Percentiles rank a stretch among this genome's conserved stretches.
These are phyloP conservation scores for Mohoua ochrocephala DNA, from an alignment of 2,113 vertebrate genomes.

Conservation along the genomic window DNA sequence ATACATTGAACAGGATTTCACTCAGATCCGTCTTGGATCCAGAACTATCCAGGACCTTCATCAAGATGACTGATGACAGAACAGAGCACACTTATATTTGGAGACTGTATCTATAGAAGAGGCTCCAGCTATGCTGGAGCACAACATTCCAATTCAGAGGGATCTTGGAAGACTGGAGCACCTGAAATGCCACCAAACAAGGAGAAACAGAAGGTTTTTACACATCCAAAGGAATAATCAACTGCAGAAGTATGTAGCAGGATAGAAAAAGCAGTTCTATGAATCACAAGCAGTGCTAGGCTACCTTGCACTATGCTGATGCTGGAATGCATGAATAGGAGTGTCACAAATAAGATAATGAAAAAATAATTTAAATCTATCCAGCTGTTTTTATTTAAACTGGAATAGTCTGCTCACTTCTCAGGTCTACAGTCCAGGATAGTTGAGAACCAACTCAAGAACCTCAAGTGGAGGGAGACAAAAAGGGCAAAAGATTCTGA, in stretches of 20 bases:
- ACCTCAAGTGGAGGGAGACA: background rate
- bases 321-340: background rate
- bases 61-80: background rate
- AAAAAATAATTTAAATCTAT: background rate
- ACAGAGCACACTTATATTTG: background rate
- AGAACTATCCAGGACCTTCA: background rate
- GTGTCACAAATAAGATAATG: background rate
- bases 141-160: background rate
- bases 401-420: background rate
- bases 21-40: background rate
- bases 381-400: background rate
- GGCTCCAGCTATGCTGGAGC: background rate
- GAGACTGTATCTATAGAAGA: background rate
- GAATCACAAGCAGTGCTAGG: background rate
- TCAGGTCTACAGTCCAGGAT: background rate
- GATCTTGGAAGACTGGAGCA: background rate
- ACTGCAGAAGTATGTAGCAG: background rate
- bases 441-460: background rate
- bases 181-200: background rate
- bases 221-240: background rate
- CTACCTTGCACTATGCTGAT: background rate
- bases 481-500: background rate
- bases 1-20: background rate
- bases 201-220: background rate
- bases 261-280: background rate